Conservation (phyloP, 2,113 vertebrate genomes). For the Bungarus multicinctus region DNA sequence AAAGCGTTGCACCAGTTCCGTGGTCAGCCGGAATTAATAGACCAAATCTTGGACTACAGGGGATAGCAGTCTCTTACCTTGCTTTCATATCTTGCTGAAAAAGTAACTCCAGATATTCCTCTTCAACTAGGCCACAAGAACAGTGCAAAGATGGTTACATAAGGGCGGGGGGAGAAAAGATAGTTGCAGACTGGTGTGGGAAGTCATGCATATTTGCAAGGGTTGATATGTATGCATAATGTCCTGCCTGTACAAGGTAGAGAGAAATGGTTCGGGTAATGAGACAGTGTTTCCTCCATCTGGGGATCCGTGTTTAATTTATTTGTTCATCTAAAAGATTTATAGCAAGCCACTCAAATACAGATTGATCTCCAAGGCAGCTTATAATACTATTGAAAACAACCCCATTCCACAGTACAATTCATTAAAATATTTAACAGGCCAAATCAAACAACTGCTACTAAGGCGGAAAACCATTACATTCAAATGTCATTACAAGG, state of each 20-base stretch:
- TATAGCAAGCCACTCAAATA: not conserved
- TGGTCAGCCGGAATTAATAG: not conserved
- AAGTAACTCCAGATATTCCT: not conserved
- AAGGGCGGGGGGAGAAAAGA: fast-evolving
- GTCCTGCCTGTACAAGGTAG: not conserved
- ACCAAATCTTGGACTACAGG: not conserved
- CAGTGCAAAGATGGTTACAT: not conserved
- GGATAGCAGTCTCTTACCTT: not conserved
- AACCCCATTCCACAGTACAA: not conserved
- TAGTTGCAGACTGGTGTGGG: not conserved
- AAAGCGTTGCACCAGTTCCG: not conserved
- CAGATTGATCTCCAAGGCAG: not conserved
- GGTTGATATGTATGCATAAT: not conserved
- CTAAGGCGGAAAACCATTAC: not conserved
- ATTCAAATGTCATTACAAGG: not conserved
- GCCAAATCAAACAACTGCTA: not conserved
- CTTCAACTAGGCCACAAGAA: not conserved
- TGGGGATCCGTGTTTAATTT: not conserved
- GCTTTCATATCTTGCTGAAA: not conserved
- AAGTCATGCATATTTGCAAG: not conserved
- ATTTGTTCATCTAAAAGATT: not conserved
- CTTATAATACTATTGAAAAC: not conserved
- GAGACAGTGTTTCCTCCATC: not conserved
- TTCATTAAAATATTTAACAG: not conserved
- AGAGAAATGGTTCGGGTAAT: not conserved